phyloP scores from a whole-genome alignment of 2,888 invertebrate genomes.

The Diogma glabrata region DNA sequence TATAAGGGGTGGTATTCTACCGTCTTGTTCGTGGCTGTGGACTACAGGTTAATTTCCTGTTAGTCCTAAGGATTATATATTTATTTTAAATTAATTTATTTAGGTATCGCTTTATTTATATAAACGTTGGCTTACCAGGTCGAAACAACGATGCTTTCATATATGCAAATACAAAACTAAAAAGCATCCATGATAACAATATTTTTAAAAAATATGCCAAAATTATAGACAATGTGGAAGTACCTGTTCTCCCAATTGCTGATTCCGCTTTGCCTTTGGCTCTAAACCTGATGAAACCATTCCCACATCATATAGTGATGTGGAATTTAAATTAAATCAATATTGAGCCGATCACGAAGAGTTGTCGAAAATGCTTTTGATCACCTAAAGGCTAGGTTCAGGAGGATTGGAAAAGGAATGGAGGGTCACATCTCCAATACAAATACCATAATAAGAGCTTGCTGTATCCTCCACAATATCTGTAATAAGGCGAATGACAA shows the following conservation, averaged over 20 bases:
- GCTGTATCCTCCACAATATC: slow-evolving; percentile 5
- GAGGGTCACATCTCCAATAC: neutral
- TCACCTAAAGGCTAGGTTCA: slow-evolving; percentile 3
- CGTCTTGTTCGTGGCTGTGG: no score
- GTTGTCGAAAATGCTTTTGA: slow-evolving; percentile 5
- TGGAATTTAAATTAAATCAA: neutral
- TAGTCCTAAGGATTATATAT: no score
- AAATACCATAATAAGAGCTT: neutral
- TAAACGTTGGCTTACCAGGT: slow-evolving; percentile 12
- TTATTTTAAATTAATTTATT: no score
- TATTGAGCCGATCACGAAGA: neutral
- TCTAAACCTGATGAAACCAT: neutral
- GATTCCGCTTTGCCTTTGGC: neutral
- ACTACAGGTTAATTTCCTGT: no score
- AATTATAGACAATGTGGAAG: slow-evolving; percentile 13
- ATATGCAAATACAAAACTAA: slow-evolving; percentile 10
- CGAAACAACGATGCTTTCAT: slow-evolving; percentile 3
- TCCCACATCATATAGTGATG: neutral
- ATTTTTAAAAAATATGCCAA: slow-evolving; percentile 3
- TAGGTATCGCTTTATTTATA: slow-evolving; percentile 13
- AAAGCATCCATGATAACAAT: neutral
- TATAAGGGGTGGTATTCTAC: no score
- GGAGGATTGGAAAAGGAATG: neutral
- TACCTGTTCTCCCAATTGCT: slow-evolving; percentile 16
- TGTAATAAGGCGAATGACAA: neutral